These are phyloP conservation scores for Bergia sp. DNA, from an alignment of 92 coral and sea anemone species.

Conservation along the genomic window DNA sequence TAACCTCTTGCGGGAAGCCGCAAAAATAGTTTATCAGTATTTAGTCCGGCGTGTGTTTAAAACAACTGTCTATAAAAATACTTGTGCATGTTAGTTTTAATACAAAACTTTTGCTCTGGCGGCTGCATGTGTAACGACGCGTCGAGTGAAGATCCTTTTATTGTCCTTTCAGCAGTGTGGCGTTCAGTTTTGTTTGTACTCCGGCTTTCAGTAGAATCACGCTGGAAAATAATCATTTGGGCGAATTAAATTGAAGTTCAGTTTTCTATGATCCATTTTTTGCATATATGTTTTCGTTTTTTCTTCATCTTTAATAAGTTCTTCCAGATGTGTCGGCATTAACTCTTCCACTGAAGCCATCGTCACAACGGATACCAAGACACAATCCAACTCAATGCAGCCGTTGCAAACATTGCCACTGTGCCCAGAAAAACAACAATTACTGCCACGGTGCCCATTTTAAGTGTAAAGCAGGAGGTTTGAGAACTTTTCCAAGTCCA, in stretches of 20 bases:
- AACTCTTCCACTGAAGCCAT: too few species aligned
- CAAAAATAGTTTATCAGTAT: not conserved
- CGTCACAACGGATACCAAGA: conserved; percentile 85
- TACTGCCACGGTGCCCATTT: conserved; percentile 74
- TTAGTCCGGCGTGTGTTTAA: not conserved
- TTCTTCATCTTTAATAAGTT: not conserved
- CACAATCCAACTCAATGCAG: conserved; percentile 87
- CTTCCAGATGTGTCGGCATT: not conserved
- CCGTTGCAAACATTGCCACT: conserved; percentile 78
- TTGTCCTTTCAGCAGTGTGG: not conserved
- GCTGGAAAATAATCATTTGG: not conserved
- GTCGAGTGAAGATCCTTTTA: not conserved
- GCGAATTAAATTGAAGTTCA: not conserved
- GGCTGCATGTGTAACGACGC: not conserved
- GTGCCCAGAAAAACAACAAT: conserved; percentile 74
- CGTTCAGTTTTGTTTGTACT: not conserved
- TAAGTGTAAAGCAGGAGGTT: not conserved
- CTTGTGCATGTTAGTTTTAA: not conserved
- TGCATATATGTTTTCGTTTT: not conserved
- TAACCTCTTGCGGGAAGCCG: not conserved
- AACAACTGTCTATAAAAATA: not conserved
- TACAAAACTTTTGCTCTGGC: not conserved
- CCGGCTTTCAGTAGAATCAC: not conserved
- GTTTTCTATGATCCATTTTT: not conserved
- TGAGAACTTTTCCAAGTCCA: not conserved